A percentile compares a stretch with the other conserved stretches of the same genome.
Evolutionary conservation across 2,113 vertebrate genomes (phyloP).

Genomic region (Hippocampus barbouri): DNA sequence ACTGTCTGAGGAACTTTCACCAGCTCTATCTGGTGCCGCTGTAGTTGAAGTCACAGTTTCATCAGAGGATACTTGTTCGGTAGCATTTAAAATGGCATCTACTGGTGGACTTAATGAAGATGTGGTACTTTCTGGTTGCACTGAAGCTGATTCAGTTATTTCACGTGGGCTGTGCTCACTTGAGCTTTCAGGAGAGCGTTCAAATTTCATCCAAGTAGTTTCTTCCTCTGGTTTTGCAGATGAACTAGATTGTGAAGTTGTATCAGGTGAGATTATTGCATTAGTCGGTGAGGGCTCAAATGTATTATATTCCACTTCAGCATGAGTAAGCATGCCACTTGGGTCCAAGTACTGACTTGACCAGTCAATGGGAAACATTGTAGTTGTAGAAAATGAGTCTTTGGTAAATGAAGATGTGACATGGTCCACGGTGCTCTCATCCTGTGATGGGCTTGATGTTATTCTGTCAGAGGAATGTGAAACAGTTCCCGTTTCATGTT

Average conservation of each 20-base stretch:
- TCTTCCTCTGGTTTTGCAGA: slow-evolving; percentile 17
- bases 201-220: slow-evolving; percentile 7
- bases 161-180: slow-evolving; percentile 17
- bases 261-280: slow-evolving; percentile 7
- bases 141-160: slow-evolving; percentile 3
- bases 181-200: slow-evolving; percentile 15
- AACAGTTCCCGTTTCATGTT: slow-evolving; percentile 4
- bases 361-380: slow-evolving; percentile 19
- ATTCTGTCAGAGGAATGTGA: neutral
- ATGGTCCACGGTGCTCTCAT: slow-evolving; percentile 7
- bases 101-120: slow-evolving; percentile 14
- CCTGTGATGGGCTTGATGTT: slow-evolving; percentile 1
- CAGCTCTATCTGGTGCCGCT: neutral
- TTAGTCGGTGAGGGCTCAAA: slow-evolving; percentile 10
- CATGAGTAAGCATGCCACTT: slow-evolving; percentile 9
- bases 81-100: slow-evolving; percentile 15
- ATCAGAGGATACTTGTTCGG: neutral
- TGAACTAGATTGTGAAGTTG: slow-evolving; percentile 3
- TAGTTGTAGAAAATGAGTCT: slow-evolving; percentile 3
- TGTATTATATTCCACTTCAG: slow-evolving; percentile 10
- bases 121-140: slow-evolving; percentile 8
- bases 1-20: slow-evolving; percentile 11
- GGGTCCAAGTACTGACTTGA: slow-evolving; percentile 6
- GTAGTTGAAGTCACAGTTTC: slow-evolving; percentile 13
- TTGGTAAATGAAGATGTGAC: neutral